Evolutionary conservation across 1,140 invertebrate species (phyloP).

Genomic region (Zaprionus capensis): DNA sequence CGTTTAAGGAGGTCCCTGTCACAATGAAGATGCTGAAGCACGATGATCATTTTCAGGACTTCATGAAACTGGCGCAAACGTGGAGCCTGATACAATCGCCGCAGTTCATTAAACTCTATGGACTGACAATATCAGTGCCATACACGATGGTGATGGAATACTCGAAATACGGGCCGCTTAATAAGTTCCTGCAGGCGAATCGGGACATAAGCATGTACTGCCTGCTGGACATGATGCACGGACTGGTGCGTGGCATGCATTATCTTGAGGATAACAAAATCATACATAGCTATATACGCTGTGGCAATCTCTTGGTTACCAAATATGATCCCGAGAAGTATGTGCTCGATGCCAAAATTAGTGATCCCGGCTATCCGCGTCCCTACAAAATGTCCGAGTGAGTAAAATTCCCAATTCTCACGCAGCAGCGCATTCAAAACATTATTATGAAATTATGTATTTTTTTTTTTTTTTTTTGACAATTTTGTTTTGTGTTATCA

Average conservation of each 20-base stretch:
- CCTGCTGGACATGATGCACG: conserved; percentile 91
- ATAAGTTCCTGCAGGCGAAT: conserved; percentile 87
- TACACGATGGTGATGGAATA: conserved; percentile 93
- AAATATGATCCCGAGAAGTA: conserved; percentile 87
- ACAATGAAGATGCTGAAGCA: conserved; percentile 91
- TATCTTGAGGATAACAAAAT: conserved; percentile 88
- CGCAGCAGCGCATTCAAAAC: neutral
- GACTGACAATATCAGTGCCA: conserved; percentile 89
- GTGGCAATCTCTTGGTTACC: conserved; percentile 91
- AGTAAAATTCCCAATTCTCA: conserved; percentile 20
- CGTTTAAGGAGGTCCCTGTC: conserved; percentile 88
- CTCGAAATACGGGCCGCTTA: conserved; percentile 90
- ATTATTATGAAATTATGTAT: too few relatives aligned
- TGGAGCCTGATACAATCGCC: conserved; percentile 91
- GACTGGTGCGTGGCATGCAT: conserved; percentile 90
- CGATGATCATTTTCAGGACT: conserved; percentile 88
- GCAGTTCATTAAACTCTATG: conserved; percentile 90
- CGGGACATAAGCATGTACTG: conserved; percentile 88
- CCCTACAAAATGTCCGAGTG: conserved; percentile 65
- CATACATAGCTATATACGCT: conserved; percentile 94
- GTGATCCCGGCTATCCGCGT: conserved; percentile 90
- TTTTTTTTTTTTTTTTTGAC: too few relatives aligned
- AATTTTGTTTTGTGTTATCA: too few relatives aligned
- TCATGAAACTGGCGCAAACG: conserved; percentile 89
- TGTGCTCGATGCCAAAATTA: conserved; percentile 90